Base-by-base conservation (phyloP, 2,888 invertebrate species). In the Heliconius erato region DNA sequence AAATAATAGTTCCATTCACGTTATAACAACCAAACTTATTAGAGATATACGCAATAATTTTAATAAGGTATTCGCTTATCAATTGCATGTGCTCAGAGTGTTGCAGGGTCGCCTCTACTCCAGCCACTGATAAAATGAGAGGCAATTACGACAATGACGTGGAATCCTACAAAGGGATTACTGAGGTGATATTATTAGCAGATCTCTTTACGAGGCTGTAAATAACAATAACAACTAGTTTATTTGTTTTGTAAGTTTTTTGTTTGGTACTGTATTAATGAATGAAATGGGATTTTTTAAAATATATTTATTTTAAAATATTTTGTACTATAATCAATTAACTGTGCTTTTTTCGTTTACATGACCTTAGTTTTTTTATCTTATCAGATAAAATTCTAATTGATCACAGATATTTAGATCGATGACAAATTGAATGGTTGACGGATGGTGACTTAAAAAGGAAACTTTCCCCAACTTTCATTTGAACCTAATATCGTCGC, bases 51-150 rank as follows among this genome's bases (percentile, higher is more conserved):
- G 26, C 11, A 67, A 65, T 67, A 65, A 78, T 49, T 67, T 40
- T 44, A 44, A 78, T 28, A 67, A 78, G 67, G 6, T 26, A 44
- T 78, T 67, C 78, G 67, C 78, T 67, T 67, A 78, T 67, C 78
- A 78, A 78, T 78, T 78, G 67, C 78, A 44, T 78, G 59, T 67
- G 78, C 78, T 44, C 67, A 78, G 65, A 78, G 49, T 28, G 78
- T 65, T 78, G 77, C 49, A 44, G n/a, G 40, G 35, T 49, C 49
- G 9, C 26, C 26, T 26, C 65, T 2, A n/a, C 49, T 4, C 7
- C n/a, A 28, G 44, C 67, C 44, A 44, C 26, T 28, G n/a, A 26
- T 44, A 44, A 67, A 67, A 78, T 67, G 78, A 19, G 67, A 28
- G 44, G 78, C 78, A 67, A 67, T 78, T 78, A 78, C 67, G 78